Evolutionary conservation across 2,888 invertebrate species (phyloP), one percentile per base, ranked within the genome.

Genomic region (Drosophila robusta): DNA sequence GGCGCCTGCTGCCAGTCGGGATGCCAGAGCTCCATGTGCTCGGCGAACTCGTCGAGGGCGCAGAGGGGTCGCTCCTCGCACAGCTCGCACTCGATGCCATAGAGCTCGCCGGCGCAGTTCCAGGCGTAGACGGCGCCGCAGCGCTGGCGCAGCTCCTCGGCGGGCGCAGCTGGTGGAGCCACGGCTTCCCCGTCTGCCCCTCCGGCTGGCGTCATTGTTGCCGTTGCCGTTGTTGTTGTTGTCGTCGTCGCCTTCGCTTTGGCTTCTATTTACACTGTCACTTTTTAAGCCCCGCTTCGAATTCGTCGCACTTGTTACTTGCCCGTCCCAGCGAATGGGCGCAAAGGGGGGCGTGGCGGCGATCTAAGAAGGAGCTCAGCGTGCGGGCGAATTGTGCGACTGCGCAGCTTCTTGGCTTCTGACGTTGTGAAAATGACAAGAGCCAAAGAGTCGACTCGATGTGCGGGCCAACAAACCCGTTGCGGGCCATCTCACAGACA

Each of bases 21-120:
- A 41, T 90, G 90, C 90, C 90, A 91, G 6, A 89, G 56, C 9
- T 90, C 80, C 90, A 91, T 91, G 26, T 90, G 90, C 55, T 89
- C 82, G 0, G 89, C 76, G 42, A 89, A 90, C 29, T 90, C 90
- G 22, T 81, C 57, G 5, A 91, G 67, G 0, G 89, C 80, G 36
- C 90, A 91, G 1, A 90, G 63, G 0, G 90, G 89, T 0, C 78
- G 80, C 65, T 91, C 90, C 58, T 90, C 91, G 73, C 91, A 90
- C 11, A 90, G 74, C 18, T 78, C 75, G 65, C 90, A 90, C 75
- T 90, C 90, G 38, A 90, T 78, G 24, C 83, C 90, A 62, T 86
- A 90, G 7, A 84, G 72, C 51, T 91, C 89, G 3, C 80, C 88
- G 8, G 79, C 89, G 70, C 90, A 90, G 51, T 87, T 80, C 90